Percentiles rank a stretch among this genome's conserved stretches.
Evolutionary conservation across 2,797 vertebrate genomes (phyloP).

Genomic region (Siniperca scherzeri): DNA sequence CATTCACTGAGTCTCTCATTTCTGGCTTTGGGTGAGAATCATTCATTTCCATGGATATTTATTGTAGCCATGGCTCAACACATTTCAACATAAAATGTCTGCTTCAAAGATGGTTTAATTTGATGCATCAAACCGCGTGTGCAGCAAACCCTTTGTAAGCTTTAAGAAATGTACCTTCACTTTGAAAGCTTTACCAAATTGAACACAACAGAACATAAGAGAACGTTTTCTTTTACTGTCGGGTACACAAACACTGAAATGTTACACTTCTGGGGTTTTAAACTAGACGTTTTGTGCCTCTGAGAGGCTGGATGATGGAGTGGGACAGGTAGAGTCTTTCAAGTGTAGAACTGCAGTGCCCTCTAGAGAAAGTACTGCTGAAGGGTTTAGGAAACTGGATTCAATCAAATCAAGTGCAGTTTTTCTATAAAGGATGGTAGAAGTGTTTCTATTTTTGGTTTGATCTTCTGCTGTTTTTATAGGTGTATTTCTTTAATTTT

Average conservation of each 20-base stretch:
- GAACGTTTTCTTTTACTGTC: background rate
- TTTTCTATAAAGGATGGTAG: background rate
- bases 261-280: background rate
- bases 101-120: background rate
- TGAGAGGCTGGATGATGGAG: background rate
- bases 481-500: background rate
- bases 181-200: background rate
- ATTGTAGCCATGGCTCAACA: background rate
- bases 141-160: background rate
- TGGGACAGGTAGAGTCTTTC: background rate
- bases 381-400: background rate
- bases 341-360: slow-evolving; percentile 53
- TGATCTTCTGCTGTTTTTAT: background rate
- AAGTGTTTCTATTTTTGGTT: background rate
- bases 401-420: background rate
- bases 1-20: background rate
- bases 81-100: background rate
- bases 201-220: background rate
- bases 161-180: background rate
- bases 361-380: slow-evolving; percentile 51
- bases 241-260: background rate
- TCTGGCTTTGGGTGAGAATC: background rate
- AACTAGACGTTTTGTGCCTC: background rate
- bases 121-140: background rate
- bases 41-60: background rate